Evolutionary conservation across 2,888 invertebrate species (phyloP).

Genomic region (Lasius platythorax): DNA sequence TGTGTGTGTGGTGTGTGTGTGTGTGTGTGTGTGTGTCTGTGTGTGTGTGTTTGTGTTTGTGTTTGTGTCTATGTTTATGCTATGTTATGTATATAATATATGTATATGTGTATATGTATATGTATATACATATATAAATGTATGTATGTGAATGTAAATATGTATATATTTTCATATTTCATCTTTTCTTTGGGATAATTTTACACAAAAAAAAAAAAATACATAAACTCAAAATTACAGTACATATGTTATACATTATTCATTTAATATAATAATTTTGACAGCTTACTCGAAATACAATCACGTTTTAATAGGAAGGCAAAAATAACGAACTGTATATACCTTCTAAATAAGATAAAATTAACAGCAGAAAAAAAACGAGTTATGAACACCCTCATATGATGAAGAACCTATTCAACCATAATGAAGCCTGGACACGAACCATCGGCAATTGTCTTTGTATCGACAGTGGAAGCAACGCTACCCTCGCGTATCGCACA

Average conservation of each 20-base stretch:
- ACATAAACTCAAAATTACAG: neutral
- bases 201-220: neutral
- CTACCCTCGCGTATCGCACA: constrained; percentile 46
- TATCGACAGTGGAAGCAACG: constrained; percentile 63
- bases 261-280: neutral
- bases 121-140: no score
- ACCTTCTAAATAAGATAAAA: neutral
- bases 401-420: constrained; percentile 16
- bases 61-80: no score
- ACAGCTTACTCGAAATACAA: neutral
- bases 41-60: no score
- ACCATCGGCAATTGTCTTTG: constrained; percentile 59
- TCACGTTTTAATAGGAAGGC: neutral
- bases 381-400: constrained; percentile 20
- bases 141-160: no score
- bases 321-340: neutral
- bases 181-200: no score
- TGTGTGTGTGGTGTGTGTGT: no score
- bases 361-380: constrained; percentile 4
- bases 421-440: constrained; percentile 60
- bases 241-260: neutral
- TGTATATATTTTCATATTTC: no score
- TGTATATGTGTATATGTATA: no score
- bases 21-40: no score
- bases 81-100: no score